These are phyloP conservation scores for Lontra canadensis DNA, from an alignment of 2,113 vertebrate species.

Conservation along the genomic window DNA sequence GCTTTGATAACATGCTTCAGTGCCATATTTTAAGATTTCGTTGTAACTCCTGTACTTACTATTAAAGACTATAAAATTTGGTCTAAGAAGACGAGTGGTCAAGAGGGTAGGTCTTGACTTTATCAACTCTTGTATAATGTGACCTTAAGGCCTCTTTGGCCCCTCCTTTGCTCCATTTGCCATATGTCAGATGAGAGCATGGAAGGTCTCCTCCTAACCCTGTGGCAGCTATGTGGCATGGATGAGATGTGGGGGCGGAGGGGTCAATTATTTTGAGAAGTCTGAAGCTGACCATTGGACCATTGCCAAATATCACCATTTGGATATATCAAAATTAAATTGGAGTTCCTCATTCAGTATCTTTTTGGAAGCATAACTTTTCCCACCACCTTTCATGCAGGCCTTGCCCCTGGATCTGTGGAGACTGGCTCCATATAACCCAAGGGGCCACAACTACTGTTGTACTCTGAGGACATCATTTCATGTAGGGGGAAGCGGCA, in stretches of 20 bases:
- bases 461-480: neutral
- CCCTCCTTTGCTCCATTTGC: neutral
- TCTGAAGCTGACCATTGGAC: neutral
- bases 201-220: neutral
- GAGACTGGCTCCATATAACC: neutral
- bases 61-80: neutral
- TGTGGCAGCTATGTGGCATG: neutral
- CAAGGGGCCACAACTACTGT: neutral
- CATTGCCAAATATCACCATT: neutral
- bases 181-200: neutral
- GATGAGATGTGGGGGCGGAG: neutral
- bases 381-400: neutral
- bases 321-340: neutral
- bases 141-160: neutral
- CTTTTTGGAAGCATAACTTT: neutral
- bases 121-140: neutral
- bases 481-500: constrained; percentile 8
- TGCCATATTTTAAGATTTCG: neutral
- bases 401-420: neutral
- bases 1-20: neutral
- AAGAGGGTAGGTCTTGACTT: neutral
- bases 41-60: neutral
- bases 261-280: neutral
- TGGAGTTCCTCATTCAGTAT: neutral
- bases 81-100: neutral